A percentile compares a stretch with the other conserved stretches of the same genome.
Conservation (phyloP, 2,113 vertebrate species). For the Oncorhynchus tshawytscha region DNA sequence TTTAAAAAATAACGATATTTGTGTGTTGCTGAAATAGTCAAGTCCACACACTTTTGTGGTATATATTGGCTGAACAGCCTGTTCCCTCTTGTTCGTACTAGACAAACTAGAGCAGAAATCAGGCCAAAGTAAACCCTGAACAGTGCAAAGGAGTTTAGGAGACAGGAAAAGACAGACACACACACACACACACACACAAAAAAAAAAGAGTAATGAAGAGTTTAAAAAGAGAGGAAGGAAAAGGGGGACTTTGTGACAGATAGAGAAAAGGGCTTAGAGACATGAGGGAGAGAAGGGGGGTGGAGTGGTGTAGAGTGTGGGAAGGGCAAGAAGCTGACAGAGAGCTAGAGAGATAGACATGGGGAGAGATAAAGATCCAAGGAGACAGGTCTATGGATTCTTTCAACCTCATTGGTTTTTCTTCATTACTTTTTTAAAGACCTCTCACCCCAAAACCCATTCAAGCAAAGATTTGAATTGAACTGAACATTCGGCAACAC, state of each 20-base stretch:
- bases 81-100: conserved; percentile 22
- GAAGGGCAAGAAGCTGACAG: not conserved
- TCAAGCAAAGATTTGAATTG: too few species aligned
- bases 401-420: too few species aligned
- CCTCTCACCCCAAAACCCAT: too few species aligned
- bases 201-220: not conserved
- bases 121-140: conserved; percentile 7
- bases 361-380: not conserved
- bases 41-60: too few species aligned
- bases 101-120: conserved; percentile 27
- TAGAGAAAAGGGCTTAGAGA: not conserved
- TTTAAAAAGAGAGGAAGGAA: not conserved
- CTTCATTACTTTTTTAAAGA: too few species aligned
- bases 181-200: too few species aligned
- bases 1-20: too few species aligned
- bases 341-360: not conserved
- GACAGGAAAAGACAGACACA: not conserved
- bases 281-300: not conserved
- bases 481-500: too few species aligned
- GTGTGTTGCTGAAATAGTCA: too few species aligned
- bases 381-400: too few species aligned
- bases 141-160: not conserved
- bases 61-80: not conserved
- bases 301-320: not conserved
- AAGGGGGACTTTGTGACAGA: not conserved